These are phyloP conservation scores for Siniperca knerii DNA, from an alignment of 2,113 vertebrate species.

Conservation along the genomic window DNA sequence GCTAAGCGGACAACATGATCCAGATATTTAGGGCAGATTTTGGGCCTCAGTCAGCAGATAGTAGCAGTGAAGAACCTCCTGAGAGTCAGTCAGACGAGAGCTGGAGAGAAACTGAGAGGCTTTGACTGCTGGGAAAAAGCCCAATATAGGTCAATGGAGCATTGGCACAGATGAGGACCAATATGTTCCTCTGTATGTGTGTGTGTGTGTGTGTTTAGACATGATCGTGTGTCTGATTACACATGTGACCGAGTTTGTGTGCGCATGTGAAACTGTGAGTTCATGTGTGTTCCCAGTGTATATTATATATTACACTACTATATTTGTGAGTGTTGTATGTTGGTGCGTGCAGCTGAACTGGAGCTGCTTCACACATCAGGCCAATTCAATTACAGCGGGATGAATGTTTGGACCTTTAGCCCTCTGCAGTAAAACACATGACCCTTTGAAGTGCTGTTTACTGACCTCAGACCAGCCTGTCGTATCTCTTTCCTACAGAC, in stretches of 20 bases:
- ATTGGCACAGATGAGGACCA: slow-evolving; percentile 65
- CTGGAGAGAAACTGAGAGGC: slow-evolving; percentile 36
- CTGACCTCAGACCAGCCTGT: slow-evolving; percentile 49
- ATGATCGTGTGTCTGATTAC: slow-evolving; percentile 15
- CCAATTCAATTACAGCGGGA: slow-evolving; percentile 39
- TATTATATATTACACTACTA: no score
- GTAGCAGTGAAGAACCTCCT: slow-evolving; percentile 54
- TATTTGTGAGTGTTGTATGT: slow-evolving; percentile 1
- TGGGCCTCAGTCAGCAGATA: slow-evolving; percentile 59
- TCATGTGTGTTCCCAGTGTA: background rate
- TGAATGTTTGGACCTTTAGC: slow-evolving; percentile 43
- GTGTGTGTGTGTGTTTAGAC: slow-evolving; percentile 9
- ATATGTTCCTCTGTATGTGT: slow-evolving; percentile 41
- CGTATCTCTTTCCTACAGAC: slow-evolving; percentile 20
- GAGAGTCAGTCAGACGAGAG: slow-evolving; percentile 44
- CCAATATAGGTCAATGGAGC: slow-evolving; percentile 75
- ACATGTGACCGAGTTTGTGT: slow-evolving; percentile 27
- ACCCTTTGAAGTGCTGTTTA: slow-evolving; percentile 40
- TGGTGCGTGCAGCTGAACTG: slow-evolving; percentile 8
- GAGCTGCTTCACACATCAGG: slow-evolving; percentile 26
- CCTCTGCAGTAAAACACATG: slow-evolving; percentile 44
- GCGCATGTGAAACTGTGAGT: background rate
- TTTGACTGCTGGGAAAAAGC: slow-evolving; percentile 51
- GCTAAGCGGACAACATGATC: slow-evolving; percentile 40
- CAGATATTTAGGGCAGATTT: slow-evolving; percentile 54